Evolutionary conservation across 2,888 invertebrate species (phyloP), one percentile per base, ranked within the genome.

Genomic region (Acronicta leporina): DNA sequence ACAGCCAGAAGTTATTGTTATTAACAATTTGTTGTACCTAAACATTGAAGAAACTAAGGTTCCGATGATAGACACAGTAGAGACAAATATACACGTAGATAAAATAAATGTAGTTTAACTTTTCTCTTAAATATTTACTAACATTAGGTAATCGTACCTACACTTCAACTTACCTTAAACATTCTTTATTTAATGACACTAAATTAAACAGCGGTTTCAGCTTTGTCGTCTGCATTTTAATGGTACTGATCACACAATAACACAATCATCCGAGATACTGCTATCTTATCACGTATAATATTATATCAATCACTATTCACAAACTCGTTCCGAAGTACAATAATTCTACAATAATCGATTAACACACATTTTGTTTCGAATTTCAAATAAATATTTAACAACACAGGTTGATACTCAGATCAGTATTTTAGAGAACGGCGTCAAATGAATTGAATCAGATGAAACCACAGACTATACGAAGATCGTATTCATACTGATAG

Each of bases 161-260:
- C 6, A n/a, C n/a, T n/a, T 6, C n/a, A 1, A 73, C 59, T 60
- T 7, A 75, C 75, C 75, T 68, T 8, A 53, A 20, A 30, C 59
- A 59, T 25, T 60, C 50, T 42, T 72, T 76, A 60, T 58, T 62
- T 11, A 56, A 13, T 0, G 38, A 41, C 25, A 55, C 41, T 51
- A 77, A 49, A 49, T 33, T 72, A 38, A 64, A 45, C 11, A 72
- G 27, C n/a, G 62, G 57, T 35, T 48, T 77, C 6, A 66, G 48
- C 16, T 49, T 72, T 0, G 43, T 40, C 40, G 61, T 56, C 60
- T 54, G 75, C 75, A 76, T 76, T 8, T 53, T 77, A 25, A 25
- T 45, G 33, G 42, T 11, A 40, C 25, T 55, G 9, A 16, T 50
- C 14, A 49, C 27, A 52, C 43, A 63, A 53, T 56, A 45, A 47